A percentile compares a stretch with the other conserved stretches of the same genome.
Evolutionary conservation across 2,113 vertebrate species (phyloP).

Genomic region (Phocoena sinus): DNA sequence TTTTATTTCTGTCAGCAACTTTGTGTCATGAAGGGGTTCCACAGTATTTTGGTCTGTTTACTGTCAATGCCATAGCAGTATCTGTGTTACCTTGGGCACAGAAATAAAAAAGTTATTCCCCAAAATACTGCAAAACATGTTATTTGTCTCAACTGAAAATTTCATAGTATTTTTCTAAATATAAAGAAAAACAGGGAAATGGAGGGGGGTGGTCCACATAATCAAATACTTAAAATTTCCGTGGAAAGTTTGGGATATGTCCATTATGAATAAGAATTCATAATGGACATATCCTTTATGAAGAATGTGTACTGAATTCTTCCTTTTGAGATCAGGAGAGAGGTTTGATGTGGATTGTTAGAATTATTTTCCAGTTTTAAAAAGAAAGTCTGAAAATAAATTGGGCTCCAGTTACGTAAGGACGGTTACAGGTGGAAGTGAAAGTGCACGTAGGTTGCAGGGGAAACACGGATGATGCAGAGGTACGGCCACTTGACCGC

Average conservation of each 20-base stretch:
- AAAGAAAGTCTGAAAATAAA: slow-evolving; percentile 23
- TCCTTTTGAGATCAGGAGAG: background rate
- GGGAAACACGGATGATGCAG: background rate
- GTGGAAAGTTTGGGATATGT: slow-evolving; percentile 15
- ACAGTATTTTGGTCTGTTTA: slow-evolving; percentile 1
- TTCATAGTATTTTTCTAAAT: background rate
- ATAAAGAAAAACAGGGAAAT: background rate
- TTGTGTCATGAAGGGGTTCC: background rate
- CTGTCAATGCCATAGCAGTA: background rate
- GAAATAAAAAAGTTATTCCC: slow-evolving; percentile 10
- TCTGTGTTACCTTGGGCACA: background rate
- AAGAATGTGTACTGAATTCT: background rate
- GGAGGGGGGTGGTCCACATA: background rate
- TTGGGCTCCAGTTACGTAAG: background rate
- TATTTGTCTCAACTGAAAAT: background rate
- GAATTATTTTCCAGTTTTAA: slow-evolving; percentile 32
- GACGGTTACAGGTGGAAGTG: background rate
- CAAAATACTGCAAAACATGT: background rate
- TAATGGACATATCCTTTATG: too few relatives aligned
- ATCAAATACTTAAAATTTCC: background rate
- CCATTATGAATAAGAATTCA: background rate
- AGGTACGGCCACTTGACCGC: background rate
- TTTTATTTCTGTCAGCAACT: slow-evolving; percentile 24
- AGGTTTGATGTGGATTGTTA: background rate
- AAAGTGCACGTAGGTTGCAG: background rate